phyloP scores from a whole-genome alignment of 2,888 invertebrate species.

The Ophioninae sp. region DNA sequence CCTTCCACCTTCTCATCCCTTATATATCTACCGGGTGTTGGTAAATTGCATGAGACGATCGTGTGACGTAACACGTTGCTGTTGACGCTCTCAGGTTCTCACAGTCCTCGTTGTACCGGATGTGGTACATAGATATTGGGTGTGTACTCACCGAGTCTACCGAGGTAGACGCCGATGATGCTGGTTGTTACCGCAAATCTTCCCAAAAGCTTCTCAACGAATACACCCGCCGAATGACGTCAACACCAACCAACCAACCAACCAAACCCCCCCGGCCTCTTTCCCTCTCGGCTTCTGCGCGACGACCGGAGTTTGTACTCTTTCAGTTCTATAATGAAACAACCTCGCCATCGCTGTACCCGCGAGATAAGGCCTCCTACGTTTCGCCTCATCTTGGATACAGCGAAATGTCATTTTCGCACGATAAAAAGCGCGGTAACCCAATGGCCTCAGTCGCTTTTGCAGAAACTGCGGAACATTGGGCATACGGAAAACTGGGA shows the following conservation, averaged over 20 bases:
- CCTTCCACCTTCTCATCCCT: conserved; percentile 5
- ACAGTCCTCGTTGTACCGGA: conserved; percentile 34
- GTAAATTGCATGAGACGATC: conserved; percentile 58
- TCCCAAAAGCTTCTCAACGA: conserved; percentile 52
- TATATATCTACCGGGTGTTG: conserved; percentile 61
- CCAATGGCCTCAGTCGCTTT: not conserved
- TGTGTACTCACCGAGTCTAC: conserved; percentile 39
- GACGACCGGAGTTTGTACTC: conserved; percentile 52
- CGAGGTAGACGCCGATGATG: conserved; percentile 23
- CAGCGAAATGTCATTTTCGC: not conserved
- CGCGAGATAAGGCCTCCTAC: conserved; percentile 10
- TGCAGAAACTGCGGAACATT: not conserved
- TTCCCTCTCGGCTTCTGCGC: not conserved
- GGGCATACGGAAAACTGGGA: not conserved
- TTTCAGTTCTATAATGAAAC: conserved; percentile 40
- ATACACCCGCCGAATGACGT: conserved; percentile 35
- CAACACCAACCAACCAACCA: conserved; percentile 31
- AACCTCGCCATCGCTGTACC: conserved; percentile 16
- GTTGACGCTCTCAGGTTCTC: conserved; percentile 58
- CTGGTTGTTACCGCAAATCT: conserved; percentile 53
- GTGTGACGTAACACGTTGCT: conserved; percentile 59
- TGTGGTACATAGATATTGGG: conserved; percentile 23
- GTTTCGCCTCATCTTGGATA: not conserved
- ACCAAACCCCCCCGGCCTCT: not conserved
- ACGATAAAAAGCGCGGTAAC: not conserved